Evolutionary conservation across 2,797 vertebrate genomes (phyloP).

Genomic region (Pantherophis alleghaniensis): DNA sequence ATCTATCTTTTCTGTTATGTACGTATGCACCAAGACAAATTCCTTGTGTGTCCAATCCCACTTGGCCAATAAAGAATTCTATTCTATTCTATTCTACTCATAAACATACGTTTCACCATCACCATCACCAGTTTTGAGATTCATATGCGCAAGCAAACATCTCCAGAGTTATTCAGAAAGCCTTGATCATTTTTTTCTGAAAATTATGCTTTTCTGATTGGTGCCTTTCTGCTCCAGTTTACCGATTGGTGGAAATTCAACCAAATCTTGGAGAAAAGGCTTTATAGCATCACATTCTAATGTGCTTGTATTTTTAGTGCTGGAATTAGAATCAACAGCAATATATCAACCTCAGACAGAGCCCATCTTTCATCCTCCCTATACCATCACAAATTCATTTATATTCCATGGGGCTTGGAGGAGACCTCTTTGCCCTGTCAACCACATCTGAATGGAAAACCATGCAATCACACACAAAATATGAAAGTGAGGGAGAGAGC

Average conservation of each 20-base stretch:
- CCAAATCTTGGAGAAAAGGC: conserved; percentile 46
- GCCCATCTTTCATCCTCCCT: conserved; percentile 35
- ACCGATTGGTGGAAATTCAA: conserved; percentile 22
- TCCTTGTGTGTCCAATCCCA: too few relatives aligned
- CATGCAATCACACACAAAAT: conserved; percentile 21
- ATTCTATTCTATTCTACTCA: not conserved
- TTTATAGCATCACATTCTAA: conserved; percentile 39
- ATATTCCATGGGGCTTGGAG: conserved; percentile 24
- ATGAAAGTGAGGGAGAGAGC: not conserved
- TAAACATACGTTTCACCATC: not conserved
- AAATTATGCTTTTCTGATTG: not conserved
- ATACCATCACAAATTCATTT: conserved; percentile 43
- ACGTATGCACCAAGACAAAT: too few relatives aligned
- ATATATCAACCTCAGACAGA: conserved; percentile 39
- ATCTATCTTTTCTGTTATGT: too few relatives aligned
- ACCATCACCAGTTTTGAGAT: not conserved
- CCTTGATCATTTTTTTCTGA: conserved; percentile 26
- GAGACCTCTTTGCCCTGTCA: conserved; percentile 18
- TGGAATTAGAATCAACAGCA: conserved; percentile 39
- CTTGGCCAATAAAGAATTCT: too few relatives aligned
- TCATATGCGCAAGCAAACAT: not conserved
- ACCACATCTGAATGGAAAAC: conserved; percentile 10
- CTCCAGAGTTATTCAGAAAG: not conserved
- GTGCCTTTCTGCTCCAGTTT: conserved; percentile 31
- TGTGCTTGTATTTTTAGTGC: conserved; percentile 37